Percentiles rank a stretch among this genome's conserved stretches.
These are phyloP conservation scores for Saccopteryx bilineata DNA, from an alignment of 2,113 vertebrate genomes.

Conservation along the genomic window DNA sequence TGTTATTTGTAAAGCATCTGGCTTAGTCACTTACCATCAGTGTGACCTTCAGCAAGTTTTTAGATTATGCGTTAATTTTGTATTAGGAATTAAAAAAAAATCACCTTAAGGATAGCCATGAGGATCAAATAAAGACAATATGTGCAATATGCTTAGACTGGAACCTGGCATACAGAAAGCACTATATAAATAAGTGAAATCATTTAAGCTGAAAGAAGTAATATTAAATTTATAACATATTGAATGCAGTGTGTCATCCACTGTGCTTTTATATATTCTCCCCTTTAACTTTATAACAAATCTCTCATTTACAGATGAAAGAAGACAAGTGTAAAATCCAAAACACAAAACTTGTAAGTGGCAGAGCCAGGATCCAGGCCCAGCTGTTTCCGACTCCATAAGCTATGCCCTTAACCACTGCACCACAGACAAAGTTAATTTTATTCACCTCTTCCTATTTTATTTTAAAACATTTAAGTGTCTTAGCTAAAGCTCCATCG, in stretches of 20 bases:
- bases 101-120: background rate
- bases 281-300: conserved; percentile 2
- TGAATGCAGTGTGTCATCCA: background rate
- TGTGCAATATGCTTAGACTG: conserved; percentile 6
- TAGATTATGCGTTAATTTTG: conserved; percentile 40
- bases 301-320: background rate
- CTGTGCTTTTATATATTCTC: background rate
- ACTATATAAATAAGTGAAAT: background rate
- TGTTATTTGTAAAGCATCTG: background rate
- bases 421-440: background rate
- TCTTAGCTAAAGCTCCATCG: conserved; percentile 13
- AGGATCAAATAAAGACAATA: conserved; percentile 34
- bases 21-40: background rate
- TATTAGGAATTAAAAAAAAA: background rate
- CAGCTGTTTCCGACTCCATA: background rate
- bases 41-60: background rate
- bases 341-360: conserved; percentile 39
- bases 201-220: conserved; percentile 21
- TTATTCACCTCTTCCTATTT: conserved; percentile 9
- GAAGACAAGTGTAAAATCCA: background rate
- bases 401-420: background rate
- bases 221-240: background rate
- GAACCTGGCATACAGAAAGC: conserved; percentile 17
- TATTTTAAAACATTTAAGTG: background rate
- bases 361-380: conserved; percentile 7